Percentiles rank a stretch among this genome's conserved stretches.
Evolutionary conservation across 2,888 invertebrate genomes (phyloP).

Genomic region (Papilio demoleus): DNA sequence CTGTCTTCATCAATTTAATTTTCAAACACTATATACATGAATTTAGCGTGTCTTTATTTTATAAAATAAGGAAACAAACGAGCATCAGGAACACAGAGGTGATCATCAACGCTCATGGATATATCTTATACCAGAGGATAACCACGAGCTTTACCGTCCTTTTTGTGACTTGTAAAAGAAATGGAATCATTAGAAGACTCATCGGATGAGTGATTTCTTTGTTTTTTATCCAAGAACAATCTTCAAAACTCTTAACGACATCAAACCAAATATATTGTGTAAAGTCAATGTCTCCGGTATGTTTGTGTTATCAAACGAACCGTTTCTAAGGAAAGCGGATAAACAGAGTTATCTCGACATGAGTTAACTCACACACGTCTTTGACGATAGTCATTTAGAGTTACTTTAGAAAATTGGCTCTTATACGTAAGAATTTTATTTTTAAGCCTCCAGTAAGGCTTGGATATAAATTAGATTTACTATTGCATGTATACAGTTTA

Average conservation of each 20-base stretch:
- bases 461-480: neutral
- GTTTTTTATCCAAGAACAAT: neutral
- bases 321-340: slow-evolving; percentile 19
- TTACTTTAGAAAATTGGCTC: slow-evolving; percentile 19
- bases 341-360: slow-evolving; percentile 20
- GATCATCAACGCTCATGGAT: too few species aligned
- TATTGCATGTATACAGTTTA: neutral
- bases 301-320: slow-evolving; percentile 26
- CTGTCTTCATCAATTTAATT: slow-evolving; percentile 32
- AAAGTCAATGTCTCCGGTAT: slow-evolving; percentile 14
- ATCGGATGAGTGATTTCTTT: too few species aligned
- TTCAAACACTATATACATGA: slow-evolving; percentile 8
- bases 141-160: too few species aligned
- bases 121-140: too few species aligned
- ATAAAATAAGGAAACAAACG: too few species aligned
- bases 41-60: neutral
- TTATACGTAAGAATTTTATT: slow-evolving; percentile 11
- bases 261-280: slow-evolving; percentile 10
- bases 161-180: too few species aligned
- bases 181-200: too few species aligned
- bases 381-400: slow-evolving; percentile 24
- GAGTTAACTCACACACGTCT: slow-evolving; percentile 20
- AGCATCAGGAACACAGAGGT: too few species aligned
- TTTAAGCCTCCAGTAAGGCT: neutral
- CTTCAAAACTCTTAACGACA: neutral